Evolutionary conservation across 2,888 invertebrate genomes (phyloP).

Genomic region (Salpingus planirostris): DNA sequence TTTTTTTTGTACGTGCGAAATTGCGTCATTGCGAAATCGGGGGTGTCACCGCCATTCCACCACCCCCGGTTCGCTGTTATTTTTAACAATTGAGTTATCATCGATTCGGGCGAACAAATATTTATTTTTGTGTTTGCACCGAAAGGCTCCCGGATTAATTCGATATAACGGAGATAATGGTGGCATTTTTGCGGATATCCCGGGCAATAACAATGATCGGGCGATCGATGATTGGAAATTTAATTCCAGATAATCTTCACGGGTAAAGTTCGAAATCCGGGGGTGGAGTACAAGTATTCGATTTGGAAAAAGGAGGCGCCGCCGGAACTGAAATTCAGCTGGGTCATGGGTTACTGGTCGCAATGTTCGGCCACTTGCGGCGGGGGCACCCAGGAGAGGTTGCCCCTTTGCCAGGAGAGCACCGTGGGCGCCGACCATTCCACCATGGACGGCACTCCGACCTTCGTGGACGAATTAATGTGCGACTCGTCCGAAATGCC

Average conservation of each 20-base stretch:
- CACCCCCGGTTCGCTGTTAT: too few species aligned
- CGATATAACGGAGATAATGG: too few species aligned
- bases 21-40: too few species aligned
- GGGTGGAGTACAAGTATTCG: slow-evolving; percentile 77
- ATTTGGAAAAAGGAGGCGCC: slow-evolving; percentile 54
- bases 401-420: slow-evolving; percentile 43
- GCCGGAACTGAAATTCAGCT: slow-evolving; percentile 53
- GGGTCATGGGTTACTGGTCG: slow-evolving; percentile 76
- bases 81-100: too few species aligned
- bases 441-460: slow-evolving; percentile 36
- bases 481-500: slow-evolving; percentile 44
- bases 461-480: slow-evolving; percentile 34
- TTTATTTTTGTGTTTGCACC: too few species aligned
- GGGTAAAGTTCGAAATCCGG: slow-evolving; percentile 66
- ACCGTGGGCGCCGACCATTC: slow-evolving; percentile 40
- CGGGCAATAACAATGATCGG: too few species aligned
- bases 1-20: too few species aligned
- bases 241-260: slow-evolving; percentile 68
- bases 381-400: slow-evolving; percentile 56
- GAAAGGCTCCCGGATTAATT: too few species aligned
- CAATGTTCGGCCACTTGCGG: slow-evolving; percentile 72
- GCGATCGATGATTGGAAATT: too few species aligned
- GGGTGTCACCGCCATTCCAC: too few species aligned
- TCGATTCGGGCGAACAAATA: too few species aligned
- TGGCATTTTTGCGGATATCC: too few species aligned